These are phyloP conservation scores for Seriola dumerili DNA, from an alignment of 2,113 vertebrate species.

Conservation along the genomic window DNA sequence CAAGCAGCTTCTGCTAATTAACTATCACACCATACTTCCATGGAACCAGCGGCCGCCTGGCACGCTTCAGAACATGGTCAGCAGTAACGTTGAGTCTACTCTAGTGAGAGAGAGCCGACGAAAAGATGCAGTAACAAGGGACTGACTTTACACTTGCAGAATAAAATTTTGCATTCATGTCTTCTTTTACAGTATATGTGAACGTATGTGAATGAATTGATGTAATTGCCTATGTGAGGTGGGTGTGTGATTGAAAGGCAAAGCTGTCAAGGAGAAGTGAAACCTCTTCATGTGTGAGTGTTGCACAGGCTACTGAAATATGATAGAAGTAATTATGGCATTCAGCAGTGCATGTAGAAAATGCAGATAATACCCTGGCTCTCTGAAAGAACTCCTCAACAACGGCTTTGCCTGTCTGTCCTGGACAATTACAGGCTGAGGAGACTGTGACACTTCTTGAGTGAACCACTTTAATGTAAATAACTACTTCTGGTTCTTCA, in stretches of 20 bases:
- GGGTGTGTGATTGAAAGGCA: neutral
- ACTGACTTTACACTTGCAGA: neutral
- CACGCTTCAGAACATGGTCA: neutral
- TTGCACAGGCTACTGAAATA: conserved; percentile 44
- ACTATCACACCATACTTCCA: conserved; percentile 2
- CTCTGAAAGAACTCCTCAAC: conserved; percentile 41
- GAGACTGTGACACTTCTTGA: conserved; percentile 29
- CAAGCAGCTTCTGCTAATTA: conserved; percentile 20
- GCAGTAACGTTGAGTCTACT: neutral
- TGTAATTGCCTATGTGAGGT: neutral
- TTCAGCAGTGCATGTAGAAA: conserved; percentile 59
- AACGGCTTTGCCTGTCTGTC: conserved; percentile 27
- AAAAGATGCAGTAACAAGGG: neutral
- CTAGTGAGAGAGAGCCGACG: neutral
- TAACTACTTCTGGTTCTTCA: conserved; percentile 7
- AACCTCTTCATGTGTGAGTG: conserved; percentile 34
- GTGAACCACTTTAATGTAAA: conserved; percentile 33
- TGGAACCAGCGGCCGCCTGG: neutral
- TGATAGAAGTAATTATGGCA: conserved; percentile 64
- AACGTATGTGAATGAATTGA: neutral
- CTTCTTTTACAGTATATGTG: neutral
- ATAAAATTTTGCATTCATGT: neutral
- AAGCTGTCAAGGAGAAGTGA: conserved; percentile 30
- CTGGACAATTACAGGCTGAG: conserved; percentile 59
- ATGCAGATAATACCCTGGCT: conserved; percentile 39